Base-by-base conservation (phyloP, 1,140 invertebrate genomes). In the Panonychus citri region DNA sequence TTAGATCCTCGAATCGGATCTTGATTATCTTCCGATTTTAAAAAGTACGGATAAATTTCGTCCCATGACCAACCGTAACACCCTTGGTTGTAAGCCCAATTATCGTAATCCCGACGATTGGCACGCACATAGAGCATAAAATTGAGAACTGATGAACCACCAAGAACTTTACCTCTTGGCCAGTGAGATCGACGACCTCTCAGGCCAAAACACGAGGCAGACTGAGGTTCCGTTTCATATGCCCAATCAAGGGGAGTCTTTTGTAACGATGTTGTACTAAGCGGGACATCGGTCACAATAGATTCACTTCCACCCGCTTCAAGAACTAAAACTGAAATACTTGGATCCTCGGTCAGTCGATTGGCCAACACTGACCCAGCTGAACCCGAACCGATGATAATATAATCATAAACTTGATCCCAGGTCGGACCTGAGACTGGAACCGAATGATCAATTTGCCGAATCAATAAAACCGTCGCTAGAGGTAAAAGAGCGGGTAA, bases 41-140 rank as follows among this genome's bases (percentile, higher is more conserved):
- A 85, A 69, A 94, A 95, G 64, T 93, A 94, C 48, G 85, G 80
- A 0, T 91, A 67, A 0, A 82, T 80, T 34, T 87, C 81, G 49
- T 82, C 77, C 63, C 81, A 89, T 0, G 82, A 80, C 94, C 94
- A 98, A 3, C 87, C 88, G 0, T 77, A 76, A 62, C 93, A 94
- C 0, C 93, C 93, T 15, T 26, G 37, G 28, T 83, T 70, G 0
- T 76, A 70, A 65, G 89, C 86, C 93, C 94, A 98, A 5, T 75
- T 73, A 64, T 97, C 85, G 67, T 96, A 98, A 67, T 98, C 93
- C 57, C 76, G 78, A 59, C 80, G 80, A 66, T 96, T 93, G 0
- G 91, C 93, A 27, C 93, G 74, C 0, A 97, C 73, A 64, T 97
- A 98, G 0, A 95, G 74, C 93, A 98, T 97, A 64, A 94, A 95